A percentile compares a stretch with the other conserved stretches of the same genome.
phyloP scores from a whole-genome alignment of 2,797 vertebrate species.

The Fratercula arctica region DNA sequence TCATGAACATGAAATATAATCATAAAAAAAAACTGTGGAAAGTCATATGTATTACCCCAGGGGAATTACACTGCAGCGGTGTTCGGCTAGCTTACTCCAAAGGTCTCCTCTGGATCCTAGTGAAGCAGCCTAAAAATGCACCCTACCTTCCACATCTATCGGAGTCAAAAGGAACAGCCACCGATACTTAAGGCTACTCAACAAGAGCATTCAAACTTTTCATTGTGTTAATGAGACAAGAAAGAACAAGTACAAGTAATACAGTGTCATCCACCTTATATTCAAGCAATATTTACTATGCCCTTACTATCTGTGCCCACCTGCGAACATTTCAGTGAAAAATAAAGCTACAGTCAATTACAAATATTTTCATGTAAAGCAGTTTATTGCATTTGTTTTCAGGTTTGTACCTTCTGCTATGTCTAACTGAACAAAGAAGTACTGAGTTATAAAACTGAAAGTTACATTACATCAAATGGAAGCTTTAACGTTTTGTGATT shows the following conservation, averaged over 20 bases:
- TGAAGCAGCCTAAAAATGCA: background rate
- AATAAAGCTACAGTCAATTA: background rate
- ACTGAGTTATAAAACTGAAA: background rate
- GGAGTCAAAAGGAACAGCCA: background rate
- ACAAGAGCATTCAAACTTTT: background rate
- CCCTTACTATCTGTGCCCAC: background rate
- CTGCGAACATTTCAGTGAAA: background rate
- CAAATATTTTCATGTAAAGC: background rate
- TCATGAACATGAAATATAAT: conserved; percentile 4
- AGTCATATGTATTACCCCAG: background rate
- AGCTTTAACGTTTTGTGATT: background rate
- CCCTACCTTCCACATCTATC: background rate
- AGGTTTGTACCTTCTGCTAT: background rate
- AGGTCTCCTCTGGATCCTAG: background rate
- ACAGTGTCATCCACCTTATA: background rate
- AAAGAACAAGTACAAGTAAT: background rate
- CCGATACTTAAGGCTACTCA: background rate
- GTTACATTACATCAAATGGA: background rate
- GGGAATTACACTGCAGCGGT: background rate
- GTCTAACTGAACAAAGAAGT: background rate
- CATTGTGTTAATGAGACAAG: background rate
- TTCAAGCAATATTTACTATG: conserved; percentile 13
- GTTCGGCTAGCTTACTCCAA: background rate
- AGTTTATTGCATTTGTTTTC: background rate
- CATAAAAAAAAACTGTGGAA: background rate